Base-by-base conservation (phyloP, 2,888 invertebrate genomes). In the Trachelus tabidus region DNA sequence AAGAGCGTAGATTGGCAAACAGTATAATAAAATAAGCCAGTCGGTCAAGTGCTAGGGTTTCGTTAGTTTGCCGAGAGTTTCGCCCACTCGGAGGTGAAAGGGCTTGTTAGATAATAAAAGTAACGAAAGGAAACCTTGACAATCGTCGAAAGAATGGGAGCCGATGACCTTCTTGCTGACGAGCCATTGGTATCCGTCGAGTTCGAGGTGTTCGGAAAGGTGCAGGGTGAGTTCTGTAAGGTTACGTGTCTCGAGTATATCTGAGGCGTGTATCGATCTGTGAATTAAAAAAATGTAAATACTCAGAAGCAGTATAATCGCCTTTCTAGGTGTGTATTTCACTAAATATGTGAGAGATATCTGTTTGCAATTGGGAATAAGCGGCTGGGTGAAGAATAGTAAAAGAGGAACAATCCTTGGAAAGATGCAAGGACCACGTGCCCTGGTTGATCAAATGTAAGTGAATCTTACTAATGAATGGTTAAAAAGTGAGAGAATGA, bases 321-420 rank as follows among this genome's bases (percentile, higher is more conserved):
- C 1, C 23, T 79, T 85, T 90, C 4, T 92, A 97, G 97, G 97
- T 79, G 95, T 96, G 83, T 96, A 95, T 91, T 97, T 97, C 91
- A 97, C 97, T 31, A 97, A 98, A 92, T 96, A 96, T 91, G 97
- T 97, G 88, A 95, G 96, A 85, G 97, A 97, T 89, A 92, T 95
- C 82, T 96, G 96, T 76, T 94, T 94, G 77, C 94, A 95, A 87
- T 92, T 96, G 56, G 95, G 95, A 33, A 93, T 98, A 68, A 94
- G 94, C 34, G 98, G 98, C 12, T 98, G 98, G 98, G 96, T 98
- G 84, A 97, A 97, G 92, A 98, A 98, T 92, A 96, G 96, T 73
- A 96, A 95, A 91, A 94, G 94, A 80, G 97, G 97, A 33, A 97
- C 98, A 23, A 97, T 98, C 77, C 94, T 96, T 11, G 98, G 98